phyloP scores from a whole-genome alignment of 1,140 invertebrate genomes.

The Lysiphlebus fabarum region DNA sequence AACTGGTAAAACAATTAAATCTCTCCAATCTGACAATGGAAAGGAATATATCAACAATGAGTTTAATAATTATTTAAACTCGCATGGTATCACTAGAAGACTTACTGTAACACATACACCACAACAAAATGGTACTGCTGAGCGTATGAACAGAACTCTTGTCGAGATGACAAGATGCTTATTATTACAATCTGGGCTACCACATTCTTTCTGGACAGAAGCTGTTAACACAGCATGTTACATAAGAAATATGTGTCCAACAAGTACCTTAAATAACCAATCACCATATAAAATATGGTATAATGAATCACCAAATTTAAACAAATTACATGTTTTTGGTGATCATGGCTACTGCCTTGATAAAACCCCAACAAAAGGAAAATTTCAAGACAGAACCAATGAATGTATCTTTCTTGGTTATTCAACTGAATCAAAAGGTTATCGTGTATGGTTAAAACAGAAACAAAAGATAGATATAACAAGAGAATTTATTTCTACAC shows the following conservation, averaged over 20 bases:
- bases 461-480: not conserved
- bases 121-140: constrained; percentile 41
- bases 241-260: constrained; percentile 26
- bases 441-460: not conserved
- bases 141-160: constrained; percentile 31
- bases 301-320: not conserved
- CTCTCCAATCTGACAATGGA: constrained; percentile 46
- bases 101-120: constrained; percentile 33
- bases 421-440: constrained; percentile 4
- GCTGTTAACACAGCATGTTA: constrained; percentile 27
- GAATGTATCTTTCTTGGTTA: constrained; percentile 13
- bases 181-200: constrained; percentile 23
- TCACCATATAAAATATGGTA: not conserved
- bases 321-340: constrained; percentile 23
- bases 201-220: constrained; percentile 27
- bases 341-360: not conserved
- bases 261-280: constrained; percentile 10
- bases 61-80: constrained; percentile 37
- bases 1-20: constrained; percentile 34
- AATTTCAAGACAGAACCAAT: constrained; percentile 3
- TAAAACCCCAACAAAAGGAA: constrained; percentile 2
- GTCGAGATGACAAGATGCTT: constrained; percentile 26
- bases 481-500: not conserved
- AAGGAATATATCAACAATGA: constrained; percentile 41
- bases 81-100: constrained; percentile 38